Base-by-base conservation (phyloP, 1,140 invertebrate genomes). In the Olivierus martensii region DNA sequence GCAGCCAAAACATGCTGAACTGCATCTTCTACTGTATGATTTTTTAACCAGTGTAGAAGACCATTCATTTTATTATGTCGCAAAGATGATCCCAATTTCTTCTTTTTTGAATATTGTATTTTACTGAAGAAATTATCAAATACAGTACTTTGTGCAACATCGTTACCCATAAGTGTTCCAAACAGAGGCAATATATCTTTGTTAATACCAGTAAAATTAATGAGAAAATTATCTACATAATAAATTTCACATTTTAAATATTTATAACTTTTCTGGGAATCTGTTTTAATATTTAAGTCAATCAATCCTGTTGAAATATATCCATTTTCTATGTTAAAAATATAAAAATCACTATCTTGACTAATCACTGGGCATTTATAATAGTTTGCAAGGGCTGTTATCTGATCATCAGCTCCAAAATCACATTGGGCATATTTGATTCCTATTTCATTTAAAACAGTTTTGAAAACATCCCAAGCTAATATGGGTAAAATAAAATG, bases 261-360 rank as follows among this genome's bases (percentile, higher is more conserved):
- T 11, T 55, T 48, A 34, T 15, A 36, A 10, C 14, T 19, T 21
- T 15, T 46, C 48, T 53, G 44, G 11, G 39, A 12, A 34, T 45
- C 21, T 37, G 57, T 21, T 15, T 58, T 44, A 10, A 63, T 44
- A 34, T 54, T 58, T 35, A 65, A 59, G 28, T 79, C 73, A 1
- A 88, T 65, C 39, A 78, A 81, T 49, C 79, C 73, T 44, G 87
- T 78, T 0, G 84, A 83, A 53, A 92, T 83, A 62, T 89, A 90
- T 3, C 76, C 72, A 28, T 56, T 54, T 18, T 45, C 63, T 1
- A 87, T 75, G 69, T 86, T 81, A 67, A 82, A 88, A 48, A 93
- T 81, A 65, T 80, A 91, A 71, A 90, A 94, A 72, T 94, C 90
- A 2, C 87, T 92, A 67, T 94, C 90, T 59, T 82, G 83, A 63